A percentile compares a stretch with the other conserved stretches of the same genome.
These are phyloP conservation scores for Diplosoma virens DNA, from an alignment of 23 tunicate genomes.

Conservation along the genomic window DNA sequence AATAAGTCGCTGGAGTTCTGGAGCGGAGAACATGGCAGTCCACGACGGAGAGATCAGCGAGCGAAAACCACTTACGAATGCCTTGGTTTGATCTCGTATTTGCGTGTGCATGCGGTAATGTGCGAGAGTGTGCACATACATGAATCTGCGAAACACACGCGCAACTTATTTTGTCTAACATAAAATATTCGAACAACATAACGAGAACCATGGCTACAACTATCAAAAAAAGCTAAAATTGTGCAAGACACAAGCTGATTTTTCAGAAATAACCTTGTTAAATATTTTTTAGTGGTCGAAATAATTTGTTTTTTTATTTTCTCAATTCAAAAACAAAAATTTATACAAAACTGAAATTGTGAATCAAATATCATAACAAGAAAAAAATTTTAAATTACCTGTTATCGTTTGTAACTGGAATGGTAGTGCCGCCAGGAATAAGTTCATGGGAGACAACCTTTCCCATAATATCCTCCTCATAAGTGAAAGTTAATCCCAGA, in stretches of 20 bases:
- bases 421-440: slow-evolving; percentile 74
- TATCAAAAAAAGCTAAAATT: too few relatives aligned
- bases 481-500: slow-evolving; percentile 82
- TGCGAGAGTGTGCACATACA: slow-evolving; percentile 95
- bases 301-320: neutral
- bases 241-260: too few relatives aligned
- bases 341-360: neutral
- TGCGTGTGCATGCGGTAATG: slow-evolving; percentile 96
- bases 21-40: slow-evolving; percentile 96
- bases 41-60: slow-evolving; percentile 63
- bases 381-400: slow-evolving; percentile 30
- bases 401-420: slow-evolving; percentile 90
- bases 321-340: neutral
- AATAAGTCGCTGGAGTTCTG: slow-evolving; percentile 89
- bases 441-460: slow-evolving; percentile 76
- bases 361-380: neutral
- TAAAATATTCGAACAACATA: neutral
- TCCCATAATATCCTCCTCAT: slow-evolving; percentile 90
- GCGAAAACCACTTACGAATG: slow-evolving; percentile 87
- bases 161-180: neutral
- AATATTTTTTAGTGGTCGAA: too few relatives aligned
- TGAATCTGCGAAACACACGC: too few relatives aligned
- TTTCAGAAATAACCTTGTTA: too few relatives aligned
- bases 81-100: slow-evolving; percentile 72
- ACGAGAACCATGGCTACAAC: neutral